Evolutionary conservation across 2,888 invertebrate species (phyloP).

Genomic region (Drosophila melanosoma): DNA sequence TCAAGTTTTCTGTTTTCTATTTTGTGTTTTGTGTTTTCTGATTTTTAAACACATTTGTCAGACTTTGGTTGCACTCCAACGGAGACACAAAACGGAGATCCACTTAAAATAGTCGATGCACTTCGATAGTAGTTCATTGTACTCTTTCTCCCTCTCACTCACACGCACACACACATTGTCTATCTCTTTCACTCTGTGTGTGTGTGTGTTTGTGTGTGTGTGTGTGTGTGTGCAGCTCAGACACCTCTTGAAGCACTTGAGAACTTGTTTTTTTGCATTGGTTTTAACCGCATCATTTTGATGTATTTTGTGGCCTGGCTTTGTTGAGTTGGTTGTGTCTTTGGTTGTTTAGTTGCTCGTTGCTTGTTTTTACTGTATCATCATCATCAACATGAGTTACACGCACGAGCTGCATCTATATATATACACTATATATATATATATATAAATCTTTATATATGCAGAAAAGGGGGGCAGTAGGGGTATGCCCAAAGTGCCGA

Average conservation of each 20-base stretch:
- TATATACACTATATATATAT: conserved; percentile 24
- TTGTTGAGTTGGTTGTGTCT: conserved; percentile 2
- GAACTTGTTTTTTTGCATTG: conserved; percentile 73
- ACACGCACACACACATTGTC: not conserved
- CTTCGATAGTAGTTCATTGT: conserved; percentile 75
- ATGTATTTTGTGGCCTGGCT: conserved; percentile 77
- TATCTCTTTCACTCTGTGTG: not conserved
- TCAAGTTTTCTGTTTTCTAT: conserved; percentile 35
- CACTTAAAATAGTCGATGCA: conserved; percentile 63
- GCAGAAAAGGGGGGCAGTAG: not conserved
- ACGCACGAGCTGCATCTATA: conserved; percentile 78
- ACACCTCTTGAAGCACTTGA: conserved; percentile 57
- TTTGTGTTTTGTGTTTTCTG: conserved; percentile 6
- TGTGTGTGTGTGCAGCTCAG: conserved; percentile 33
- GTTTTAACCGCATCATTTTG: conserved; percentile 80
- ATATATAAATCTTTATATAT: conserved; percentile 14
- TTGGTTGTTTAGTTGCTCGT: conserved; percentile 67
- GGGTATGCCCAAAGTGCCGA: conserved; percentile 67
- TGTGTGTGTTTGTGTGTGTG: conserved; percentile 15
- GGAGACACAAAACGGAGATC: conserved; percentile 29
- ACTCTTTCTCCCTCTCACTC: conserved; percentile 25
- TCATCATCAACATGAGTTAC: conserved; percentile 66
- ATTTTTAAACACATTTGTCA: conserved; percentile 63
- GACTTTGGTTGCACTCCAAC: conserved; percentile 46
- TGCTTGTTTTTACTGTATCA: conserved; percentile 53